These are phyloP conservation scores for Protodeltote pygarga DNA, from an alignment of 2,888 invertebrate genomes.

Conservation along the genomic window DNA sequence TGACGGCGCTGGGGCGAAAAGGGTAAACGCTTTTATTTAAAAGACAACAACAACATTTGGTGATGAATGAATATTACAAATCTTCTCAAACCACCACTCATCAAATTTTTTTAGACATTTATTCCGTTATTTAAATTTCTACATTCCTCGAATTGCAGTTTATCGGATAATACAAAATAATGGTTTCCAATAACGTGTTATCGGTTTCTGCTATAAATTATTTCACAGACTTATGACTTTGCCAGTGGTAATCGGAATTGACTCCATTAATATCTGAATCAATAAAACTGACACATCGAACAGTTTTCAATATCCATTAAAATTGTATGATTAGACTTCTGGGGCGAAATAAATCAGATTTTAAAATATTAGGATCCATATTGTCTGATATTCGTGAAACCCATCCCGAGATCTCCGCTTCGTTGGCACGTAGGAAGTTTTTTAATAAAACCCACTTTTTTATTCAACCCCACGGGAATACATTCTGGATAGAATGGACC, in stretches of 20 bases:
- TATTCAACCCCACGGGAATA: conserved; percentile 61
- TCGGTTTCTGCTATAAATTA: conserved; percentile 29
- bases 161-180: too few relatives aligned
- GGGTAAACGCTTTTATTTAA: too few relatives aligned
- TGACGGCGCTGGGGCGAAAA: too few relatives aligned
- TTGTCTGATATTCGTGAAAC: conserved; percentile 15
- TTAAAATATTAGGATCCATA: conserved; percentile 1
- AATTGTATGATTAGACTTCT: conserved; percentile 49
- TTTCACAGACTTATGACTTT: conserved; percentile 28
- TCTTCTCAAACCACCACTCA: too few relatives aligned
- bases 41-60: too few relatives aligned
- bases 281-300: conserved; percentile 36
- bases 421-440: conserved; percentile 66
- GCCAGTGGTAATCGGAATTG: conserved; percentile 34
- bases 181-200: conserved; percentile 30
- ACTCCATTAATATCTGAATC: conserved; percentile 34
- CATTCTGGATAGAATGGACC: conserved; percentile 71
- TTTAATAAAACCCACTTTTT: conserved; percentile 78
- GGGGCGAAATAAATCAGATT: conserved; percentile 8
- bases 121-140: too few relatives aligned
- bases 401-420: conserved; percentile 39
- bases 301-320: conserved; percentile 38
- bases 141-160: too few relatives aligned
- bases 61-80: too few relatives aligned
- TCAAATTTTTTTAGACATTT: too few relatives aligned